phyloP scores from a whole-genome alignment of 1,140 invertebrate species.

The Hypsibius dujardini region DNA sequence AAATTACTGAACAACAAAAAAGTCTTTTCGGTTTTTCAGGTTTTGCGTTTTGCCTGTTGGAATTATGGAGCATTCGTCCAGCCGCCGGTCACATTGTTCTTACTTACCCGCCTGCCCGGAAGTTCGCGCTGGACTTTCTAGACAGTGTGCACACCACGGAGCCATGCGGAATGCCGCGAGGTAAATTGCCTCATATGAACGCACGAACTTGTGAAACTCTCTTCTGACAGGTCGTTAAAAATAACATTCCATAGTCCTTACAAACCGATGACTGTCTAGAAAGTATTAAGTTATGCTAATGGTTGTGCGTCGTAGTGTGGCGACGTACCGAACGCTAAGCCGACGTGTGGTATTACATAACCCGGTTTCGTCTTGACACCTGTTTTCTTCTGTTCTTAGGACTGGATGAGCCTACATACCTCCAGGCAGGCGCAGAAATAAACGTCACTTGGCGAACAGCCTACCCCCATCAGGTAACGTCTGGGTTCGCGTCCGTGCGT shows the following conservation, averaged over 20 bases:
- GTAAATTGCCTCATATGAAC: slow-evolving; percentile 37
- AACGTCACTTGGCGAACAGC: slow-evolving; percentile 83
- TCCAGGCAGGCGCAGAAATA: slow-evolving; percentile 59
- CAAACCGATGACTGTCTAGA: not conserved
- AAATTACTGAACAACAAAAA: too few species aligned
- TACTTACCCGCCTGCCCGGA: slow-evolving; percentile 34
- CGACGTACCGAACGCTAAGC: too few species aligned
- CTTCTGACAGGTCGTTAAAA: too few species aligned
- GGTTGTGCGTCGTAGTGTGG: not conserved
- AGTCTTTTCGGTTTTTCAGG: too few species aligned
- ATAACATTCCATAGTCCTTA: not conserved
- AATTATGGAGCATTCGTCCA: too few species aligned
- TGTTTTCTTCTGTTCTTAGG: slow-evolving; percentile 29
- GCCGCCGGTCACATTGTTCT: slow-evolving; percentile 28
- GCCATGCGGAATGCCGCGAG: slow-evolving; percentile 88
- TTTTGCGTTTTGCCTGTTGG: too few species aligned
- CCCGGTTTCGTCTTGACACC: too few species aligned
- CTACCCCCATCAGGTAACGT: slow-evolving; percentile 67
- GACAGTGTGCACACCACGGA: slow-evolving; percentile 70
- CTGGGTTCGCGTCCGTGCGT: not conserved
- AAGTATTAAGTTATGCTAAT: not conserved
- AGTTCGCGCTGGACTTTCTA: slow-evolving; percentile 78
- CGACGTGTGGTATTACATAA: too few species aligned
- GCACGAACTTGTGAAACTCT: slow-evolving; percentile 16
- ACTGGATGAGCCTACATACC: slow-evolving; percentile 49